These are phyloP conservation scores for Umimayanthus chanpuru DNA, from an alignment of 92 coral and sea anemone species.

Conservation along the genomic window DNA sequence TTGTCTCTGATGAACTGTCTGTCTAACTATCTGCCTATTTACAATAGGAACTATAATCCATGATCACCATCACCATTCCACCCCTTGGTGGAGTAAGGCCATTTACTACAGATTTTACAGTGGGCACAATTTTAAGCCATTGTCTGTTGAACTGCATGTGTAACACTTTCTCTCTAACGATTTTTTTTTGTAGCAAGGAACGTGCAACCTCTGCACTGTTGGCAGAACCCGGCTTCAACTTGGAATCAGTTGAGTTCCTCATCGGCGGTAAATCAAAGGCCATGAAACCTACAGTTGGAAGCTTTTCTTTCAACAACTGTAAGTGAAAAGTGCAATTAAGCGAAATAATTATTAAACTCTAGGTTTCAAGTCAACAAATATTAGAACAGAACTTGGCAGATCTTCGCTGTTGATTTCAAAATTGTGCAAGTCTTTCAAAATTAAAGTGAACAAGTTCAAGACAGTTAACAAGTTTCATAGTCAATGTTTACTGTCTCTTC, in stretches of 20 bases:
- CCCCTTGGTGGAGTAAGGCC: too few species aligned
- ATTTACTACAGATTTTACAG: too few species aligned
- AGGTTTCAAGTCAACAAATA: background rate
- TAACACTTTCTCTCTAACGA: background rate
- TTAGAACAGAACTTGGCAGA: background rate
- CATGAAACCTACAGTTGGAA: slow-evolving; percentile 53
- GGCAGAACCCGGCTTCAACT: slow-evolving; percentile 89
- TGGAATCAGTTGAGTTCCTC: slow-evolving; percentile 86
- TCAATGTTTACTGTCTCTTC: background rate
- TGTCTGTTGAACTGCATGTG: too few species aligned
- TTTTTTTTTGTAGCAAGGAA: slow-evolving; percentile 65
- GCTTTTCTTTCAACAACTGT: slow-evolving; percentile 82
- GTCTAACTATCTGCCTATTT: too few species aligned
- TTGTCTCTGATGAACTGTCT: too few species aligned
- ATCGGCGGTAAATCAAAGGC: slow-evolving; percentile 75
- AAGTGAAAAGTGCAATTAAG: slow-evolving; percentile 35
- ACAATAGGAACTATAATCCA: too few species aligned
- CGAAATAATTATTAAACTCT: background rate
- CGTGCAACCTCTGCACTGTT: slow-evolving; percentile 88
- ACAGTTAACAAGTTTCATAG: background rate
- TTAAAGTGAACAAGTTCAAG: too few species aligned
- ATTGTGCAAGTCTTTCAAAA: too few species aligned
- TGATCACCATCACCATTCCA: too few species aligned
- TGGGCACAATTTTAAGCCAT: too few species aligned
- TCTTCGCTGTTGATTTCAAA: background rate